Percentiles rank a stretch among this genome's conserved stretches.
phyloP scores from a whole-genome alignment of 2,888 invertebrate species.

The Eupithecia pulchellata region DNA sequence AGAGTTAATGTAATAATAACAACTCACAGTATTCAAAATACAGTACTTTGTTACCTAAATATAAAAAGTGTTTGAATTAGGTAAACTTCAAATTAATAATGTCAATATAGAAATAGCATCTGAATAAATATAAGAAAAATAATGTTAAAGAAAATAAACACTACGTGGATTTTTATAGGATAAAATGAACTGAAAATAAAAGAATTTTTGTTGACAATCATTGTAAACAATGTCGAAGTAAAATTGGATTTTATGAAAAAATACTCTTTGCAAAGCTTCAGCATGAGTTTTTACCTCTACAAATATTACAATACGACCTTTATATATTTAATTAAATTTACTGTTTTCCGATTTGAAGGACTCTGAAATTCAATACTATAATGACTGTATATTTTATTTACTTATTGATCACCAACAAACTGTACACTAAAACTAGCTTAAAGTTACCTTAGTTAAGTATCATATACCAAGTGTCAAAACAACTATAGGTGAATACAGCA shows the following conservation, averaged over 20 bases:
- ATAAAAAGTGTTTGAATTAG: not conserved
- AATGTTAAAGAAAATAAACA: too few species aligned
- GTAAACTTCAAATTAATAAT: not conserved
- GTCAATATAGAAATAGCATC: not conserved
- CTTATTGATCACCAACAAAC: too few species aligned
- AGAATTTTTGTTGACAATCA: slow-evolving; percentile 25
- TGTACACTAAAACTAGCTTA: too few species aligned
- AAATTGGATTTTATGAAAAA: slow-evolving; percentile 27
- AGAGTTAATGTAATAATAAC: not conserved
- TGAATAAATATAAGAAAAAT: slow-evolving; percentile 19
- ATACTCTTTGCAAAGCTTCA: slow-evolving; percentile 15
- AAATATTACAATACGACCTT: not conserved
- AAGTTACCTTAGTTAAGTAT: too few species aligned
- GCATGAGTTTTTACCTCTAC: not conserved
- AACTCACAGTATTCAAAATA: not conserved
- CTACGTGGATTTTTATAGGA: slow-evolving; percentile 14
- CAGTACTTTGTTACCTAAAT: not conserved
- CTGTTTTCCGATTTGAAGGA: not conserved
- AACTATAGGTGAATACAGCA: too few species aligned
- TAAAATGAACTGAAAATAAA: slow-evolving; percentile 26
- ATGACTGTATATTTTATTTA: slow-evolving; percentile 28
- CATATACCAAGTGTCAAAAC: too few species aligned
- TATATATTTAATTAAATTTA: not conserved
- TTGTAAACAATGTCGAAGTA: slow-evolving; percentile 22
- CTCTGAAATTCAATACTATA: not conserved